Conservation (phyloP, 2,888 invertebrate species). For the Crioceris asparagi region DNA sequence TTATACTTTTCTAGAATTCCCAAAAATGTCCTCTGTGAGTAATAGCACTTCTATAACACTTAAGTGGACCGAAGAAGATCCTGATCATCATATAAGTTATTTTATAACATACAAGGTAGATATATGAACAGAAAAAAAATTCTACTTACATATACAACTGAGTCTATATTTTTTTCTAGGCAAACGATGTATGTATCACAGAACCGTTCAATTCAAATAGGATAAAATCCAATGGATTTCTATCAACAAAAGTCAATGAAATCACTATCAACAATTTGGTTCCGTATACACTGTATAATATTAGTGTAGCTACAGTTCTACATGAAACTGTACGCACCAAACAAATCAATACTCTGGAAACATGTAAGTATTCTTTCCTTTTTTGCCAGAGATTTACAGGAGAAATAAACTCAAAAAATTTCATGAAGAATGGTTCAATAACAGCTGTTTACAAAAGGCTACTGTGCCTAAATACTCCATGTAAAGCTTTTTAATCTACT, state of each 20-base stretch:
- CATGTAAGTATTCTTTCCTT: conserved; percentile 29
- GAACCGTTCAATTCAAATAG: conserved; percentile 21
- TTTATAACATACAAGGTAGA: conserved; percentile 27
- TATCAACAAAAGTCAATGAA: conserved; percentile 26
- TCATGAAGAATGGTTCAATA: too few relatives aligned
- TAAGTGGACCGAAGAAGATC: conserved; percentile 25
- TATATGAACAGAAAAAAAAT: conserved; percentile 1
- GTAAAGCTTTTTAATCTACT: too few relatives aligned
- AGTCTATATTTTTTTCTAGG: conserved; percentile 25
- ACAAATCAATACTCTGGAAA: conserved; percentile 24
- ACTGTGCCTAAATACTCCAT: too few relatives aligned
- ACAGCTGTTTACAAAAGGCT: too few relatives aligned
- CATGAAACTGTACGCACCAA: conserved; percentile 23
- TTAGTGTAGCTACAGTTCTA: conserved; percentile 28
- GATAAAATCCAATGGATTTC: conserved; percentile 29
- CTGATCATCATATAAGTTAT: conserved; percentile 23
- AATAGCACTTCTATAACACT: conserved; percentile 24
- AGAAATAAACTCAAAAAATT: too few relatives aligned
- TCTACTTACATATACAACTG: conserved; percentile 1
- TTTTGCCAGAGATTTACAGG: too few relatives aligned
- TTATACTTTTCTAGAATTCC: conserved; percentile 24
- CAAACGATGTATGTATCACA: conserved; percentile 24
- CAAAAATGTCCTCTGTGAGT: conserved; percentile 16
- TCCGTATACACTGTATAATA: conserved; percentile 30
- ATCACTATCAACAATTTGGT: conserved; percentile 25